Conservation (phyloP, 2,888 invertebrate species). For the Pandemis heparana region DNA sequence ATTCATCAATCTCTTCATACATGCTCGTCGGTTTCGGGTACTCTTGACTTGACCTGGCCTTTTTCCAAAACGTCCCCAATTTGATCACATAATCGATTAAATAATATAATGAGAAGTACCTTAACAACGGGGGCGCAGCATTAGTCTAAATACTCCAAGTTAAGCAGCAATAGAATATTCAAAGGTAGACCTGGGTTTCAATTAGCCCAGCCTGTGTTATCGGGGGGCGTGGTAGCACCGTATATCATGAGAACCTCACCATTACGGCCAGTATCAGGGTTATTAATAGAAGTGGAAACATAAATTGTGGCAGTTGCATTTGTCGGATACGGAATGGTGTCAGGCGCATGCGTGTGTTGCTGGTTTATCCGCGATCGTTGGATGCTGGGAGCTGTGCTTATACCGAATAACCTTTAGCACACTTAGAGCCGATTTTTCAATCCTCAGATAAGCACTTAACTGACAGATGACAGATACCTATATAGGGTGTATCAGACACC, state of each 20-base stretch:
- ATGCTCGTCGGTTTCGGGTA: no score
- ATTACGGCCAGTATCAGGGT: slow-evolving; percentile 53
- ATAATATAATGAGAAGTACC: not conserved
- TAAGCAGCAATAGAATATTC: slow-evolving; percentile 61
- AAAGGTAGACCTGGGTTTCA: slow-evolving; percentile 59
- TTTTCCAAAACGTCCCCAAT: no score
- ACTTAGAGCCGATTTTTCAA: no score
- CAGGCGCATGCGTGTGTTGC: slow-evolving; percentile 56
- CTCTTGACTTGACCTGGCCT: no score
- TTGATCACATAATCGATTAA: no score
- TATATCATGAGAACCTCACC: slow-evolving; percentile 63
- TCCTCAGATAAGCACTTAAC: no score
- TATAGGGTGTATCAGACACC: no score
- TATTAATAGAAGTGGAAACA: slow-evolving; percentile 70
- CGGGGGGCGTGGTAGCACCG: slow-evolving; percentile 57
- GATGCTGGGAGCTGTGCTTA: not conserved
- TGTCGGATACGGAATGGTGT: slow-evolving; percentile 64
- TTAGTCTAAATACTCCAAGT: slow-evolving; percentile 42
- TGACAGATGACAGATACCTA: no score
- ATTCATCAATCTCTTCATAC: no score
- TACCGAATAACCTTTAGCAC: not conserved
- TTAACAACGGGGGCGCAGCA: slow-evolving; percentile 19
- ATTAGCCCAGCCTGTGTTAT: slow-evolving; percentile 57
- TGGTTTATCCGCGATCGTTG: slow-evolving; percentile 14
- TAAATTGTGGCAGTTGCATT: slow-evolving; percentile 66